Base-by-base conservation (phyloP, 2,888 invertebrate species). In the Cataglyphis albicans region DNA sequence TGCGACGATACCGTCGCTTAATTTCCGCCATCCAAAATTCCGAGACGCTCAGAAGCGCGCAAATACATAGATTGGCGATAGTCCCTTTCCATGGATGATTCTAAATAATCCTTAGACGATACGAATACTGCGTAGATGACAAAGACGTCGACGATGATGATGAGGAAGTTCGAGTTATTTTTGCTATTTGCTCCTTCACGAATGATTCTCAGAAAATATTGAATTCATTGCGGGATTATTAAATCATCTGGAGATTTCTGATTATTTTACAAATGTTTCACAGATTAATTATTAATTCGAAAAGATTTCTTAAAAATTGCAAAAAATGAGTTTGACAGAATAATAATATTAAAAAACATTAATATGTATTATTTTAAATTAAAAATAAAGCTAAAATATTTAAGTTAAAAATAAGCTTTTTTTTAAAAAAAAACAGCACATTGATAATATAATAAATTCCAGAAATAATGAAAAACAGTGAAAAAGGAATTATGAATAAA, bases 31-130 rank as follows among this genome's bases (percentile, higher is more conserved):
- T 52, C 72, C 78, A 59, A 78, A 78, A 78, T 78, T 78, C 57
- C 72, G 72, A 78, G 57, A 78, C 72, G 32, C 44, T 29, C 59
- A 78, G 72, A 78, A 78, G 70, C 78, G 72, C 72, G 78, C 59
- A 70, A 59, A 70, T 29, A 29, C 1, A 29, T 72, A 78, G 72
- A 78, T 72, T 59, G 41, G 59, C 72, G 21, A 78, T 57, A 32
- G 21, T 41, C 57, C 70, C 44, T 44, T 25, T 32, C 29, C 21
- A 59, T 7, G 21, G 70, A n/a, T 32, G n/a, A 76, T 15, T 68
- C 35, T 67, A 78, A 78, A 78, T 78, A 59, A 32, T 76, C 55
- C 52, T 10, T 76, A 55, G 35, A 52, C 48, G n/a, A 48, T n/a
- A 18, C 41, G 48, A 48, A 48, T 48, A 48, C 18, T 48, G 18